phyloP scores from a whole-genome alignment of 1,140 invertebrate species.

The Hyposmocoma kahamanoa region DNA sequence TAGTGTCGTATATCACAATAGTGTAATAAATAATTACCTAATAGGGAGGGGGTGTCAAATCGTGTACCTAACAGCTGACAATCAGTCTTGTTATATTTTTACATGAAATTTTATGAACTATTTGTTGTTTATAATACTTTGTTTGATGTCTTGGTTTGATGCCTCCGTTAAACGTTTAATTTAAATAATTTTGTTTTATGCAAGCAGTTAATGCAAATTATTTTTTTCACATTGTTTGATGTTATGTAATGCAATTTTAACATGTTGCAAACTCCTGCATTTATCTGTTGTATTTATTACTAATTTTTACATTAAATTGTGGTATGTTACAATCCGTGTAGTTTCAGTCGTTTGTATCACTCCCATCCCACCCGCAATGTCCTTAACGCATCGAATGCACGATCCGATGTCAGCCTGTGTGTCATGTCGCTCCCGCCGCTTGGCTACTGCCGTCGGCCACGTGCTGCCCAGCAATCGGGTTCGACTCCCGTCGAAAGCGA shows the following conservation, averaged over 20 bases:
- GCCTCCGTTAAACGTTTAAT: constrained; percentile 70
- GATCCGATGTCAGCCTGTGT: neutral
- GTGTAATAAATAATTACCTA: constrained; percentile 63
- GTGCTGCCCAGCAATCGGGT: neutral
- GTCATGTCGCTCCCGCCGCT: too few species aligned
- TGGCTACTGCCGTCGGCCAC: neutral
- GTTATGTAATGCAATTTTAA: constrained; percentile 74
- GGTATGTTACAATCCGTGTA: constrained; percentile 74
- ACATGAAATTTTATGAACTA: constrained; percentile 68
- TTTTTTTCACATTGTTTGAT: constrained; percentile 73
- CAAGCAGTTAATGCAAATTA: constrained; percentile 72
- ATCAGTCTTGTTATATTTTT: constrained; percentile 63
- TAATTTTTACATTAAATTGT: constrained; percentile 77
- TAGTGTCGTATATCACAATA: constrained; percentile 70
- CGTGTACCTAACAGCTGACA: constrained; percentile 54
- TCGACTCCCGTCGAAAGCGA: constrained; percentile 10
- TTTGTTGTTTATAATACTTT: constrained; percentile 72
- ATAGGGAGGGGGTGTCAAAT: constrained; percentile 71
- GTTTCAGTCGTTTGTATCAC: constrained; percentile 60
- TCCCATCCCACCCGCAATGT: neutral
- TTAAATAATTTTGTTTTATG: constrained; percentile 73
- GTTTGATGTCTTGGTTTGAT: constrained; percentile 69
- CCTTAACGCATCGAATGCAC: neutral
- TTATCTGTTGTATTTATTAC: constrained; percentile 76
- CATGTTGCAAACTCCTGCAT: constrained; percentile 74